Evolutionary conservation across 2,113 vertebrate species (phyloP), one percentile per base, ranked within the genome.

Genomic region (Heliornis fulica): DNA sequence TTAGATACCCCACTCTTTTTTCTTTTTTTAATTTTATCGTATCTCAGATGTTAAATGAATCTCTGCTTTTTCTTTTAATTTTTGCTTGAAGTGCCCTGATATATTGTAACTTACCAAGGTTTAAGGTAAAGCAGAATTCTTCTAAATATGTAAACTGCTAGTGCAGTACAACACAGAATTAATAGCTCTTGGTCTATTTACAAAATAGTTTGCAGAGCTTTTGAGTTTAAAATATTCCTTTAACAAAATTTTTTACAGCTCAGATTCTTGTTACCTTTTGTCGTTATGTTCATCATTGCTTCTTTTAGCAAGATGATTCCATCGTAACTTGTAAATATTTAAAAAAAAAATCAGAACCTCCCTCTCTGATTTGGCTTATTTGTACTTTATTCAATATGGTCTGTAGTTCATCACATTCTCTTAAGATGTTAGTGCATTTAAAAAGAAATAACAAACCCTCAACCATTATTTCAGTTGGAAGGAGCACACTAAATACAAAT

Each of bases 371-470:
- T 78, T 34, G 7, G 8, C 40, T 87, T 77, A 15, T 48, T 48
- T 89, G 8, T 11, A 19, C n/a, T 64, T 79, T 21, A 48, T 85
- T 76, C 32, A 48, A 8, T 48, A 3, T 31, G 19, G 2, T 80
- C 10, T 83, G 25, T 14, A 13, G 38, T 60, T 84, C 66, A 43
- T 54, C 15, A 7, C 15, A 17, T 51, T 68, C n/a, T 57, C 64
- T 65, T 50, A 36, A 82, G 6, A 71, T 31, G 20, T 16, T 0
- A 4, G 13, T 61, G 23, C 64, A 63, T 89, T 81, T 46, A 1
- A 45, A 9, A 80, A 41, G 40, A 3, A 0, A n/a, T n/a, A n/a
- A n/a, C n/a, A n/a, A n/a, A n/a, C n/a, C n/a, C 3, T 23, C 19
- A 31, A 43, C 15, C 54, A 25, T 4, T 4, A 56, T 77, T 86